Percentiles rank a stretch among this genome's conserved stretches.
phyloP scores from a whole-genome alignment of 1,140 invertebrate genomes.

The Apis florea region DNA sequence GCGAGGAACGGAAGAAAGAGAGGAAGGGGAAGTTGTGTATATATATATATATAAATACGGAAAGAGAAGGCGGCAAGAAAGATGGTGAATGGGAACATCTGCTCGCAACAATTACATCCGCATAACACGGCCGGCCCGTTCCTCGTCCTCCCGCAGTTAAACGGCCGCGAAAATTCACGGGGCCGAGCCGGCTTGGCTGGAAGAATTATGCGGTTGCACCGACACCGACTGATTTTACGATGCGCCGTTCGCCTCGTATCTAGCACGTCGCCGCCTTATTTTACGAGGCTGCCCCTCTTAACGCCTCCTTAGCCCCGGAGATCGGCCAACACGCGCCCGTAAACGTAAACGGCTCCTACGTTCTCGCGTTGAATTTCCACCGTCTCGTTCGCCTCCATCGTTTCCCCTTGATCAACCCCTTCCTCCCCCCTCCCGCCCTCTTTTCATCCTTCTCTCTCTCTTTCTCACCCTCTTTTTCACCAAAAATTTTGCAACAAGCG shows the following conservation, averaged over 20 bases:
- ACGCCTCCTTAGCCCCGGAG: slow-evolving; percentile 61
- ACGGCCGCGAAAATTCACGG: slow-evolving; percentile 43
- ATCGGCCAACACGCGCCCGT: slow-evolving; percentile 46
- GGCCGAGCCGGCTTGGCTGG: slow-evolving; percentile 11
- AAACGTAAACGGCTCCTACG: slow-evolving; percentile 29
- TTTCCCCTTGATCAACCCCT: slow-evolving; percentile 33
- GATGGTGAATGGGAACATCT: slow-evolving; percentile 21
- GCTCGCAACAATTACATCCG: slow-evolving; percentile 35
- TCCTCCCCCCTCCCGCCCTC: not conserved
- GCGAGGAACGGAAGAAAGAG: not conserved
- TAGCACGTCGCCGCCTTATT: slow-evolving; percentile 64
- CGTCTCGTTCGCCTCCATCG: slow-evolving; percentile 9
- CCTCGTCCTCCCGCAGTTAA: not conserved
- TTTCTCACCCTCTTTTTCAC: too few relatives aligned
- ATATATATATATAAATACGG: not conserved
- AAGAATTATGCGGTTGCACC: slow-evolving; percentile 53
- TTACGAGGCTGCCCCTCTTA: slow-evolving; percentile 64
- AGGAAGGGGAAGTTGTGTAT: not conserved
- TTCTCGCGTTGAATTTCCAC: slow-evolving; percentile 33
- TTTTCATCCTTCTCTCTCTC: too few relatives aligned
- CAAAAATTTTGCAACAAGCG: too few relatives aligned
- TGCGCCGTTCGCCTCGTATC: slow-evolving; percentile 53
- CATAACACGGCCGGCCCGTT: not conserved
- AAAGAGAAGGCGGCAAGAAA: slow-evolving; percentile 6
- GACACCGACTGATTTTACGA: slow-evolving; percentile 59